Conservation (phyloP, 2,113 vertebrate genomes). For the Oreochromis niloticus region DNA sequence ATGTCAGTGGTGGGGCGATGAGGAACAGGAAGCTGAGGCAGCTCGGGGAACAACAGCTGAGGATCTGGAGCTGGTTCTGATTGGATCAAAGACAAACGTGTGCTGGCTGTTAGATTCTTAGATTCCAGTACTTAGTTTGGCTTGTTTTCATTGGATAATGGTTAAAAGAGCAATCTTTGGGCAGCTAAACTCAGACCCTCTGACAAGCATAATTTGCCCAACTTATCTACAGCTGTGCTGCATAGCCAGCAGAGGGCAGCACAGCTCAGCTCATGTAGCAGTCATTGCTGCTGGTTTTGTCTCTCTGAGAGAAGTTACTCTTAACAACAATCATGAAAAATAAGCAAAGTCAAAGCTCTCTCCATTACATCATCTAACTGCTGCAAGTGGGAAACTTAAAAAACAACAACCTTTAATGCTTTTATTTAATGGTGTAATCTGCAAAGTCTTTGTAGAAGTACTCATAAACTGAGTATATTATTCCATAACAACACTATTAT, state of each 20-base stretch:
- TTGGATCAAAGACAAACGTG: conserved; percentile 33
- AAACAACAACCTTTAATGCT: not conserved
- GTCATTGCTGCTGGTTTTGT: not conserved
- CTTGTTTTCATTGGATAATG: not conserved
- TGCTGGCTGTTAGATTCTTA: conserved; percentile 15
- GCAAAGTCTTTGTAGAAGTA: not conserved
- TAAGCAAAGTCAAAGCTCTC: not conserved
- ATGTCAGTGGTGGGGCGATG: conserved; percentile 77
- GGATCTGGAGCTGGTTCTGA: conserved; percentile 70
- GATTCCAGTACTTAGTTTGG: not conserved
- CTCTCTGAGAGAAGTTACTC: not conserved
- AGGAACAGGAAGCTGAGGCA: conserved; percentile 81
- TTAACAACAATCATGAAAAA: not conserved
- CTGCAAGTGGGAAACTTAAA: not conserved
- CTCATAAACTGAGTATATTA: not conserved
- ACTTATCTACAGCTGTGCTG: not conserved
- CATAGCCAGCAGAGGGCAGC: conserved; percentile 16
- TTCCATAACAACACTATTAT: not conserved
- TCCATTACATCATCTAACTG: not conserved
- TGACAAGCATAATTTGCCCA: rapidly evolving
- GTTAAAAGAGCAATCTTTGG: not conserved
- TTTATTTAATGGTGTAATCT: not conserved
- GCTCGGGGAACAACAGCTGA: conserved; percentile 71
- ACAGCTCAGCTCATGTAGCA: not conserved
- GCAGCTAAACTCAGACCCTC: not conserved